phyloP scores from a whole-genome alignment of 2,113 vertebrate genomes.

The Monarcha castaneiventris region DNA sequence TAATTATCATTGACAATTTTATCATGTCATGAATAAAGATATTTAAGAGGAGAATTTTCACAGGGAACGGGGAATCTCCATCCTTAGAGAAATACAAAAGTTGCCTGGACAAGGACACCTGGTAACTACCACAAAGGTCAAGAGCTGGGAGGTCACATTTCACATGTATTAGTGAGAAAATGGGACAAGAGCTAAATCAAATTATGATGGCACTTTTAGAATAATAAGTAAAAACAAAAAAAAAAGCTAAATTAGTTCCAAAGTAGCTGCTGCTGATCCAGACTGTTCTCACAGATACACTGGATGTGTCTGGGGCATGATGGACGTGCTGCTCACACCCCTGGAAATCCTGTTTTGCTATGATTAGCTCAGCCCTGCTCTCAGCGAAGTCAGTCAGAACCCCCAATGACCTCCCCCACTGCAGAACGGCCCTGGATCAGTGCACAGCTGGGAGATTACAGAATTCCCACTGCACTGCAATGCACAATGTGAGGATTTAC shows the following conservation, averaged over 20 bases:
- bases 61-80: not conserved
- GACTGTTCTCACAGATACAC: not conserved
- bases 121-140: not conserved
- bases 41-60: not conserved
- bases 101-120: not conserved
- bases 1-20: not conserved
- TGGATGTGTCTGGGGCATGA: not conserved
- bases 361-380: not conserved
- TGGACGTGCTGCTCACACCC: not conserved
- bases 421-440: accelerated
- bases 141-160: accelerated
- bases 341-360: not conserved
- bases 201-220: not conserved
- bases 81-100: not conserved
- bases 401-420: accelerated
- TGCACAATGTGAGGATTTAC: not conserved
- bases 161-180: not conserved
- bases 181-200: not conserved
- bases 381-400: not conserved
- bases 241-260: not conserved
- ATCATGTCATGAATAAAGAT: not conserved
- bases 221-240: not conserved
- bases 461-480: accelerated
- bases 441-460: not conserved
- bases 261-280: not conserved